Percentiles rank a stretch among this genome's conserved stretches.
These are phyloP conservation scores for Callospermophilus lateralis DNA, from an alignment of 2,113 vertebrate genomes.

Conservation along the genomic window DNA sequence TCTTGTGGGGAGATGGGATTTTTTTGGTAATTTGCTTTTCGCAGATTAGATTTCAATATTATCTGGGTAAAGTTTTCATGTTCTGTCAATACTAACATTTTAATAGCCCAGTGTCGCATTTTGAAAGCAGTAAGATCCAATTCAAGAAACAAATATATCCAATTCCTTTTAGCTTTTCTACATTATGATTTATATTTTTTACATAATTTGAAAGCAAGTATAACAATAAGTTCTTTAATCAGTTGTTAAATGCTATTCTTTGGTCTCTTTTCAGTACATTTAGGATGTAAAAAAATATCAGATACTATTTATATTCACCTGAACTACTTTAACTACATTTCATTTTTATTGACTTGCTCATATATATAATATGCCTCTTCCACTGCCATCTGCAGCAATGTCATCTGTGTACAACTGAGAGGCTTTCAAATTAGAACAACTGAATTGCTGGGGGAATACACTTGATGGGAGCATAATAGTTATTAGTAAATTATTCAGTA, in stretches of 20 bases:
- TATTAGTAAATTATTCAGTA: slow-evolving; percentile 71
- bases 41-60: neutral
- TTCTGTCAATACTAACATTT: slow-evolving; percentile 25
- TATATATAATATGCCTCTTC: neutral
- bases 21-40: slow-evolving; percentile 28
- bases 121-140: neutral
- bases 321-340: neutral
- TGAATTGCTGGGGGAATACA: neutral
- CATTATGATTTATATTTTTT: neutral
- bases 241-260: neutral
- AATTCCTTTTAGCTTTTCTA: neutral
- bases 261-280: neutral
- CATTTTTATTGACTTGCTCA: neutral
- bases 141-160: neutral
- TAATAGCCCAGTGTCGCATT: neutral
- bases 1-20: neutral
- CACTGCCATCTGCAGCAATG: neutral
- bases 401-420: neutral
- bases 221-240: neutral
- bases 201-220: neutral
- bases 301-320: neutral
- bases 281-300: neutral
- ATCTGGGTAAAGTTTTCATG: neutral
- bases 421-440: neutral
- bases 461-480: slow-evolving; percentile 51